These are phyloP conservation scores for Limnodromus scolopaceus DNA, from an alignment of 2,797 vertebrate species.

Conservation along the genomic window DNA sequence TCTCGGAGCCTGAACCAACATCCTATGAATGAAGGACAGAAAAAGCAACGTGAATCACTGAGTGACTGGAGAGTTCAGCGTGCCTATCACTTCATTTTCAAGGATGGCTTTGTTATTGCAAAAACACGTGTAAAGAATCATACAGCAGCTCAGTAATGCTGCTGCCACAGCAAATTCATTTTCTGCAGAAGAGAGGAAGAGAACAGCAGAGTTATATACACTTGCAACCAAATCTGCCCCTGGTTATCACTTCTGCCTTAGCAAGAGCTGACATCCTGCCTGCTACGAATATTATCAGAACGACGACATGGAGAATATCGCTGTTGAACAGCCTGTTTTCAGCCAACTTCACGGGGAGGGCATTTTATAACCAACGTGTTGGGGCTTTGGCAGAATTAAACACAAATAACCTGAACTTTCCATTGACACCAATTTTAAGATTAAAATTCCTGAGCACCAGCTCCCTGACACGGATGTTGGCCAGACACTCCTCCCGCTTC, in stretches of 20 bases:
- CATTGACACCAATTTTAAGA: not conserved
- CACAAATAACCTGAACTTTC: not conserved
- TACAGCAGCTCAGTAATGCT: constrained; percentile 17
- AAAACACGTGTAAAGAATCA: constrained; percentile 8
- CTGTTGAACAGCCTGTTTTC: not conserved
- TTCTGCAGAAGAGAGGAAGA: constrained; percentile 7
- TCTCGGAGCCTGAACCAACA: not conserved
- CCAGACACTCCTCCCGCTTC: not conserved
- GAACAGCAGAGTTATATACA: constrained; percentile 15
- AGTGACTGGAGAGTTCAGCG: not conserved
- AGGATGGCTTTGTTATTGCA: constrained; percentile 22
- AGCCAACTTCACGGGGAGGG: not conserved
- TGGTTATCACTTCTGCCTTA: constrained; percentile 33
- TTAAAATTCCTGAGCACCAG: not conserved
- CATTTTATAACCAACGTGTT: not conserved
- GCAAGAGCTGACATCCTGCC: constrained; percentile 26
- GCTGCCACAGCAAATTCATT: constrained; percentile 49
- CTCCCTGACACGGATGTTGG: not conserved
- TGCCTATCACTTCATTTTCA: constrained; percentile 13
- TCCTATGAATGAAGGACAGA: not conserved
- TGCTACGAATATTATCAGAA: constrained; percentile 12
- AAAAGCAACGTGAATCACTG: not conserved
- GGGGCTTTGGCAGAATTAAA: not conserved
- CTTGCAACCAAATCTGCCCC: constrained; percentile 32
- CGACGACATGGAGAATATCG: not conserved